phyloP scores from a whole-genome alignment of 2,797 vertebrate species.

The Notamacropus eugenii region DNA sequence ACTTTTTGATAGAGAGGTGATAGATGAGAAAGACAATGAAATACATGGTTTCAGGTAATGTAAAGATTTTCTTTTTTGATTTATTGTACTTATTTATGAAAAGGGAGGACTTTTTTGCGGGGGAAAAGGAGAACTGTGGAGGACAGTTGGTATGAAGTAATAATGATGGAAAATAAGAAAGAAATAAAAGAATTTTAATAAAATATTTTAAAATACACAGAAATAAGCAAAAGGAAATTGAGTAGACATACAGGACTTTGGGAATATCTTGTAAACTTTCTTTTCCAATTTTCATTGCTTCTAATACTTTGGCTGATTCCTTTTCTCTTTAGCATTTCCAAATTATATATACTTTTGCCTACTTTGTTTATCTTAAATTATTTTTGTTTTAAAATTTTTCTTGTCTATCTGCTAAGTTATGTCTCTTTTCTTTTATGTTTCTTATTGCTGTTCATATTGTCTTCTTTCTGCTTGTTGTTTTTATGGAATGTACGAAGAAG shows the following conservation, averaged over 20 bases:
- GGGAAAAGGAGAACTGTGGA: no score
- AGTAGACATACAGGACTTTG: not conserved
- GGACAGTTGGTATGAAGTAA: no score
- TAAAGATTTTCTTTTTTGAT: no score
- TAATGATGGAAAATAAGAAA: no score
- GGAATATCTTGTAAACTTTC: not conserved
- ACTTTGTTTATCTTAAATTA: not conserved
- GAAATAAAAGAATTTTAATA: no score
- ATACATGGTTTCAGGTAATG: no score
- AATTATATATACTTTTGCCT: not conserved
- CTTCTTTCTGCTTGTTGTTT: not conserved
- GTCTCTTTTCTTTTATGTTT: not conserved
- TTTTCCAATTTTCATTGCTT: not conserved
- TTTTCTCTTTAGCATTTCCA: not conserved
- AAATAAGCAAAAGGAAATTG: no score
- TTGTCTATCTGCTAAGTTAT: not conserved
- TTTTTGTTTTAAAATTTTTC: not conserved
- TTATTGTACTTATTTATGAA: no score
- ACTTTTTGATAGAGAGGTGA: no score
- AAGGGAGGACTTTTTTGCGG: no score
- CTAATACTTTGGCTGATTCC: not conserved
- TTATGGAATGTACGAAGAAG: not conserved
- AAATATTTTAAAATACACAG: no score
- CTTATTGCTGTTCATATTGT: not conserved
- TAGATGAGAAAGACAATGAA: no score